Evolutionary conservation across 2,797 vertebrate species (phyloP).

Genomic region (Sebastes steindachneri): DNA sequence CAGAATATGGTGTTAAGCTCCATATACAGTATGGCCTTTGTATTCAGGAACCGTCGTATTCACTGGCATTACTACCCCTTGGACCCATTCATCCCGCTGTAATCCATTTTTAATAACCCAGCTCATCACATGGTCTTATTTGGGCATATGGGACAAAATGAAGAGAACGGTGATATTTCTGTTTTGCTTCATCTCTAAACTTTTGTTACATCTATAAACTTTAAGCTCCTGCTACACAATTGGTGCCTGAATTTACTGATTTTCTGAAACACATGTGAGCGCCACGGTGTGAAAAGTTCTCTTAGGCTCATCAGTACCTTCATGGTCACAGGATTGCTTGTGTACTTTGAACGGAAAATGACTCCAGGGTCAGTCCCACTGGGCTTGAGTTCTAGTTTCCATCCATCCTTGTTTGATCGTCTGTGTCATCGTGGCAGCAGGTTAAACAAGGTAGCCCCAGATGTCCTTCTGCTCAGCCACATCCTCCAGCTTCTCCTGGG

Average conservation of each 20-base stretch:
- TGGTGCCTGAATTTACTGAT: neutral
- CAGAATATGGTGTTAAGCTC: neutral
- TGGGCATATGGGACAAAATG: conserved; percentile 12
- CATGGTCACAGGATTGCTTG: neutral
- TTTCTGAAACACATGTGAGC: neutral
- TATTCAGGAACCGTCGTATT: neutral
- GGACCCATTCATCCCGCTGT: neutral
- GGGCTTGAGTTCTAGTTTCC: too few species aligned
- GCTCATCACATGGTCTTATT: conserved; percentile 3
- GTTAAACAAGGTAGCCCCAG: too few species aligned
- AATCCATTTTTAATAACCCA: conserved; percentile 22
- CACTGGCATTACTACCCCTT: neutral
- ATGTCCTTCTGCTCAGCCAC: too few species aligned
- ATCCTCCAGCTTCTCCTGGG: too few species aligned
- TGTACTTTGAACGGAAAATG: neutral
- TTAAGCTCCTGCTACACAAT: neutral
- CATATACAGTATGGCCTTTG: conserved; percentile 3
- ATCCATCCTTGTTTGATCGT: too few species aligned
- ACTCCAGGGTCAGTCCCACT: neutral
- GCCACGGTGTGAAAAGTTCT: neutral
- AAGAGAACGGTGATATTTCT: neutral
- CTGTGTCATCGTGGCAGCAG: too few species aligned
- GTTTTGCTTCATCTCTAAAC: neutral
- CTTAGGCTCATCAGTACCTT: neutral
- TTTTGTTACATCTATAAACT: neutral